Evolutionary conservation across 2,888 invertebrate species (phyloP), one percentile per base, ranked within the genome.

Genomic region (Sphaerophoria taeniata): DNA sequence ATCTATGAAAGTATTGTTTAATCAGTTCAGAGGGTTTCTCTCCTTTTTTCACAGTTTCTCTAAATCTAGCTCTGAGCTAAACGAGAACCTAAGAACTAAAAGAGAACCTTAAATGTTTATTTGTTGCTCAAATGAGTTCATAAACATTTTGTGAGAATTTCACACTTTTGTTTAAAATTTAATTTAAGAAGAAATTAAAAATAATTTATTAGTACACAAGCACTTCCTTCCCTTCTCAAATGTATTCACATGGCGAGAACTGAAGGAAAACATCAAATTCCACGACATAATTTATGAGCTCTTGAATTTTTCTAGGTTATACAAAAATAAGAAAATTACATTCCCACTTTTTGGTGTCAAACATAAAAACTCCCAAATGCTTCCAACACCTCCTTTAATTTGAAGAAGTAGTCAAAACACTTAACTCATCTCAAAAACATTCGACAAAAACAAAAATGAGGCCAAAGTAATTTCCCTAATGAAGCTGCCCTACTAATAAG

Each of bases 401-500:
- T 6, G 39, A 7, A 39, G 39, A 39, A 58, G 58, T n/a, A 55
- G 1, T 4, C 0, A 31, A 56, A 58, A 14, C 36, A 58, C 58
- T 58, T 36, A 9, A 24, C 11, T 7, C 43, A 16, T 60, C 60
- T 39, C 1, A 56, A 56, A 63, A 63, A 45, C 24, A 47, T 43
- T 7, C 6, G 9, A 43, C 3, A 36, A 56, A 63, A 63, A 45
- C 24, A 47, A 47, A 47, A 63, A 47, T 65, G 47, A 36, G 65
- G 65, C 12, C 49, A 65, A 65, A 65, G 49, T 49, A 65, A 65
- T 65, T 65, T 65, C 33, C 34, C 49, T 49, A 65, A 65, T 65
- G 65, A 65, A 65, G 65, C 49, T 65, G 65, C 65, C 65, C 65
- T 65, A 65, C 65, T 65, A 34, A 49, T 36, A 43, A 34, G 47